Conservation (phyloP, 2,113 vertebrate species). For the Stegastes partitus region DNA sequence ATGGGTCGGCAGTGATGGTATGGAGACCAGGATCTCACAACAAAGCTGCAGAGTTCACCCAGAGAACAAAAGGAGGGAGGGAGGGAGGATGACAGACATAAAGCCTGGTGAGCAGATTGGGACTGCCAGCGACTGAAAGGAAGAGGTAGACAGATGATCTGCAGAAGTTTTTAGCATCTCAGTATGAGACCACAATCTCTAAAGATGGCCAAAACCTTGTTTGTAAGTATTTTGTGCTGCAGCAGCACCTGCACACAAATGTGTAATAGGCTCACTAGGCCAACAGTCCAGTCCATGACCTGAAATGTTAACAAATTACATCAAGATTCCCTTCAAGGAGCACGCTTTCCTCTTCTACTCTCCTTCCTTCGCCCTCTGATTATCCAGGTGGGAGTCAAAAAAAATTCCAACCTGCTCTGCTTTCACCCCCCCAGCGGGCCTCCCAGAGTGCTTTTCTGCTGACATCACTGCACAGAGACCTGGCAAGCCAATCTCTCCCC, state of each 20-base stretch:
- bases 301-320: slow-evolving; percentile 62
- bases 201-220: slow-evolving; percentile 37
- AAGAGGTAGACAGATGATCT: slow-evolving; percentile 65
- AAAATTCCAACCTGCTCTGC: slow-evolving; percentile 80
- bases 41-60: slow-evolving; percentile 85
- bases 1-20: slow-evolving; percentile 79
- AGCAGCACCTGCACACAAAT: slow-evolving; percentile 56
- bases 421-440: slow-evolving; percentile 76
- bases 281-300: slow-evolving; percentile 48
- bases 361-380: slow-evolving; percentile 66
- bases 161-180: slow-evolving; percentile 54
- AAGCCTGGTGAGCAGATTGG: slow-evolving; percentile 84
- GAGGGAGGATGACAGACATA: slow-evolving; percentile 79
- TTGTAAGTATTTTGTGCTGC: slow-evolving; percentile 18
- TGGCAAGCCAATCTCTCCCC: slow-evolving; percentile 81
- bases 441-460: slow-evolving; percentile 85
- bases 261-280: slow-evolving; percentile 19
- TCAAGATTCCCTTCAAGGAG: slow-evolving; percentile 51
- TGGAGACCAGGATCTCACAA: slow-evolving; percentile 85
- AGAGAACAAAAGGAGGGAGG: slow-evolving; percentile 83
- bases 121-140: slow-evolving; percentile 72
- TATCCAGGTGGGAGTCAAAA: slow-evolving; percentile 85
- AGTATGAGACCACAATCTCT: slow-evolving; percentile 40
- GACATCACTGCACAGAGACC: slow-evolving; percentile 85
- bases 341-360: slow-evolving; percentile 21